Base-by-base conservation (phyloP, 2,888 invertebrate genomes). In the Microctonus aethiopoides region DNA sequence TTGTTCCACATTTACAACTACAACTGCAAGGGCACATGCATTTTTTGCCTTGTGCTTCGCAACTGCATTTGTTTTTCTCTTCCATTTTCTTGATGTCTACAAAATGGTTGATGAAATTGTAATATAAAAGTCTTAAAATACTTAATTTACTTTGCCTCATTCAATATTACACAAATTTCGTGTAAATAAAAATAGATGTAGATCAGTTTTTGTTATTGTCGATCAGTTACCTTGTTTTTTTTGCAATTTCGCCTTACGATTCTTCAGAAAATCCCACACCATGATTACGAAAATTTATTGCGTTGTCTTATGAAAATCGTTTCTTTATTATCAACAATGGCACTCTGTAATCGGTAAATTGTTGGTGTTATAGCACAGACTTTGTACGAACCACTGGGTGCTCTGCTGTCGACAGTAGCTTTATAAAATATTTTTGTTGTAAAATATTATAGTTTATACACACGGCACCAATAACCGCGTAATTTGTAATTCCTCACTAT, bases 211-310 rank as follows among this genome's bases (percentile, higher is more conserved):
- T 9, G 39, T 11, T 39, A 24, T 39, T 46, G 39, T 62, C 52
- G 22, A 34, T 67, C 52, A 71, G 76, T 78, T 77, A 80, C 82
- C 79, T 65, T 73, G 62, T 46, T 76, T 77, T 10, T 60, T 75
- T 63, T 77, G 72, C 52, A 76, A 71, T 69, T 79, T 76, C 75
- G 74, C 76, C 71, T 80, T 81, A 59, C 41, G 56, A 16, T 71
- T 72, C 66, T 79, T 82, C 29, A 81, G 73, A 5, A 73, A 59
- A 36, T 78, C 77, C 83, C 83, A 83, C 64, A 81, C 80, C 83
- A 83, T 83, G 29, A 3, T 66, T 41, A 9, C 5, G n/a, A 10
- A 26, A 22, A 26, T 62, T 5, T 52, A 72, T 24, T 7, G 56
- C 41, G 13, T 20, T 36, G 32, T 39, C 5, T 34, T 56, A 29